phyloP scores from a whole-genome alignment of 2,113 vertebrate species.

The Origma solitaria region DNA sequence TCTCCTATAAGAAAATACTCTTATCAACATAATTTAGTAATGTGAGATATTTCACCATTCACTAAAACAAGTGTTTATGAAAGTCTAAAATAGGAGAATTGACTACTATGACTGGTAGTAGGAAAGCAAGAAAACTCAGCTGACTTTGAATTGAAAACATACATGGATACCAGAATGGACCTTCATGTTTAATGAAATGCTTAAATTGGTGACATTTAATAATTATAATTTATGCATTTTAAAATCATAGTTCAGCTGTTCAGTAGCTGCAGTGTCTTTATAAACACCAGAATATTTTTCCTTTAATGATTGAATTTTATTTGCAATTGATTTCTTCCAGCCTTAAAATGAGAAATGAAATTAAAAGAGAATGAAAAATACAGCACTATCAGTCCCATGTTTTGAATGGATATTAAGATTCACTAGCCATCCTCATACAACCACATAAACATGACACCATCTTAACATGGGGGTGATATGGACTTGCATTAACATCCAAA shows the following conservation, averaged over 20 bases:
- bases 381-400: background rate
- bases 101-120: background rate
- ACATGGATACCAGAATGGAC: background rate
- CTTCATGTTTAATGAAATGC: background rate
- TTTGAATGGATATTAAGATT: background rate
- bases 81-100: background rate
- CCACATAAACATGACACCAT: background rate
- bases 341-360: background rate
- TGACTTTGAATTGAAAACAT: background rate
- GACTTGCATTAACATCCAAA: background rate
- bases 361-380: background rate
- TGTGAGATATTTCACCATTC: background rate
- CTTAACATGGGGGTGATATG: background rate
- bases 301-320: background rate
- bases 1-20: background rate
- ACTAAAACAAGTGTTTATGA: background rate
- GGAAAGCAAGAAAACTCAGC: background rate
- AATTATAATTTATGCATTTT: conserved; percentile 18
- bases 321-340: background rate
- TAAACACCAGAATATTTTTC: background rate
- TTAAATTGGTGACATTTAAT: conserved; percentile 17
- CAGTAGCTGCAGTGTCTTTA: background rate
- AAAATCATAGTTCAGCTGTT: background rate
- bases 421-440: background rate
- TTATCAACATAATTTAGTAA: background rate